Conservation (phyloP, 2,113 vertebrate species). For the Bubo scandiacus region DNA sequence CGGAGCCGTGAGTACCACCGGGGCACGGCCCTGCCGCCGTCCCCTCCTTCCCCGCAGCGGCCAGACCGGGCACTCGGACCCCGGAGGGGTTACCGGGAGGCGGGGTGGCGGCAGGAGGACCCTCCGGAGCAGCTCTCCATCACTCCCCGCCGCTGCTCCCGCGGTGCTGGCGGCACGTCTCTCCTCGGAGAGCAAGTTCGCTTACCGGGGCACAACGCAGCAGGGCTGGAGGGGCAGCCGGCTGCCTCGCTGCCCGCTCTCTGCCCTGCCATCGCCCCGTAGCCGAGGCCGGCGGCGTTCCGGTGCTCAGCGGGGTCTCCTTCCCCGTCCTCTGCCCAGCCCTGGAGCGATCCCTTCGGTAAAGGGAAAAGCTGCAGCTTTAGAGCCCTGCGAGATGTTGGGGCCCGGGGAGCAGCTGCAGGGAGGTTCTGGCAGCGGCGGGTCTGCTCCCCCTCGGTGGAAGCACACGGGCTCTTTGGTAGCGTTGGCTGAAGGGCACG, state of each 20-base stretch:
- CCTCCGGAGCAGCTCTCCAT: not conserved
- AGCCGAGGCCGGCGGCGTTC: not conserved
- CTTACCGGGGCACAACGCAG: too few species aligned
- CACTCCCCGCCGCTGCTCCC: not conserved
- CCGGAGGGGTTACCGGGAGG: not conserved
- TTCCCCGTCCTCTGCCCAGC: not conserved
- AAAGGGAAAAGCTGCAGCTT: not conserved
- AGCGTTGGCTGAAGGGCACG: not conserved
- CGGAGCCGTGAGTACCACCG: conserved; percentile 24
- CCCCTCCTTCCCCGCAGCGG: not conserved
- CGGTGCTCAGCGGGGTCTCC: not conserved
- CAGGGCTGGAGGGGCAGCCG: too few species aligned
- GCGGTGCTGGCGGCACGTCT: not conserved
- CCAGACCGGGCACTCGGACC: not conserved
- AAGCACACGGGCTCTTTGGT: accelerated
- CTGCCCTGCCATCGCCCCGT: not conserved
- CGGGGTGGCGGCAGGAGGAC: not conserved
- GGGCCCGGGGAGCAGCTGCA: not conserved
- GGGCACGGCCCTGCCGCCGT: not conserved
- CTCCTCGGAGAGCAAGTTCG: not conserved
- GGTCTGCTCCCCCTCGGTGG: not conserved
- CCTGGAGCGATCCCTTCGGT: not conserved
- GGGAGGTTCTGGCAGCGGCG: not conserved
- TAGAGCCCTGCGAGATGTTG: not conserved
- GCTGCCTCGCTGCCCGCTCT: too few species aligned